phyloP scores from a whole-genome alignment of 1,140 invertebrate genomes.

The Drosophila yakuba region DNA sequence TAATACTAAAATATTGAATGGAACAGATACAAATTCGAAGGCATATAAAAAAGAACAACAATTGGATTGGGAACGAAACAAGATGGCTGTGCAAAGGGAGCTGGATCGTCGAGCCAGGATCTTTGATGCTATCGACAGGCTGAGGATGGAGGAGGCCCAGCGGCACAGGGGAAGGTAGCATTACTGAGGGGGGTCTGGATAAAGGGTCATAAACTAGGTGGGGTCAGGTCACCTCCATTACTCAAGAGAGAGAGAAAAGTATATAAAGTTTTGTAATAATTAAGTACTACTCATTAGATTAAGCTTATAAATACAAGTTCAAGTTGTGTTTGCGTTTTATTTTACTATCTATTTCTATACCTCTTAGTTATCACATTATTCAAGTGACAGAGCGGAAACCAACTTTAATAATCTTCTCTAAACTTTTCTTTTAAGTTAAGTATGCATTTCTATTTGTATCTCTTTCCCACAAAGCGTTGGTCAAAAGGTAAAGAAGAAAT shows the following conservation, averaged over 20 bases:
- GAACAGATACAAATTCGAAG: background rate
- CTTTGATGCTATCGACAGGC: background rate
- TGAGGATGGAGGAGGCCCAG: background rate
- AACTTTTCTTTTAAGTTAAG: background rate
- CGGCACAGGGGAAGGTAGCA: background rate
- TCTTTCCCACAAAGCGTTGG: constrained; percentile 29
- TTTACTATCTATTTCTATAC: background rate
- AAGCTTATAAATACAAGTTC: background rate
- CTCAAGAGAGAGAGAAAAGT: background rate
- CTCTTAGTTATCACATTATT: background rate
- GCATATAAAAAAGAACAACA: background rate
- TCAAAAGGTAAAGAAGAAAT: constrained; percentile 13
- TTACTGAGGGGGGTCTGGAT: background rate
- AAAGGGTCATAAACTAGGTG: background rate
- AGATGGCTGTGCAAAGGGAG: background rate
- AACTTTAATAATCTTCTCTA: background rate
- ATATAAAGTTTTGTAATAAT: background rate
- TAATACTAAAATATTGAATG: background rate
- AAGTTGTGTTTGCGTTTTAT: background rate
- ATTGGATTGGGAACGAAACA: background rate
- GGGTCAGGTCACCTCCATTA: background rate
- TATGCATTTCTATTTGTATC: constrained; percentile 6
- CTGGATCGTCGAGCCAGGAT: background rate
- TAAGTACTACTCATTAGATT: constrained; percentile 14
- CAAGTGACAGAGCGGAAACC: background rate